These are phyloP conservation scores for Bombus impatiens DNA, from an alignment of 1,140 invertebrate species.

Conservation along the genomic window DNA sequence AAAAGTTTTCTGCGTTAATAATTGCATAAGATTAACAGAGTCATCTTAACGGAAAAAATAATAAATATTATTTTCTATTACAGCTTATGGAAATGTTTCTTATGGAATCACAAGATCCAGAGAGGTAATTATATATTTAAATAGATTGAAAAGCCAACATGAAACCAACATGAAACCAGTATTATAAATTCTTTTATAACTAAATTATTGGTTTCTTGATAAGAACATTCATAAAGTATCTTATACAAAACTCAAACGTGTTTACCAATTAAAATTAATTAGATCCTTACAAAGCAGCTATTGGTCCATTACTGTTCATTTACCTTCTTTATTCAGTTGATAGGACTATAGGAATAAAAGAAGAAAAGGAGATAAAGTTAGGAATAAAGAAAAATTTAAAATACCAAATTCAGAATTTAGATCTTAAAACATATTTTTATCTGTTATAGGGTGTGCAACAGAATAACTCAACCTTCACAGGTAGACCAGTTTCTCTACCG, in stretches of 20 bases:
- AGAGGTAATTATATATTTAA: slow-evolving; percentile 71
- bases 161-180: background rate
- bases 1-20: background rate
- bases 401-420: background rate
- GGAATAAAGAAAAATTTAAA: background rate
- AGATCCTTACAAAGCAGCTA: background rate
- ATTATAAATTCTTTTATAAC: background rate
- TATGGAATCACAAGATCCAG: slow-evolving; percentile 67
- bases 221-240: background rate
- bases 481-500: slow-evolving; percentile 79
- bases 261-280: background rate
- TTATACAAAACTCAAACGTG: background rate
- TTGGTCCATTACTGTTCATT: background rate
- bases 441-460: slow-evolving; percentile 70
- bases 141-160: background rate
- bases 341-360: background rate
- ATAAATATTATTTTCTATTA: slow-evolving; percentile 64
- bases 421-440: background rate
- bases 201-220: background rate
- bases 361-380: background rate
- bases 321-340: background rate
- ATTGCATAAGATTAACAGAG: background rate
- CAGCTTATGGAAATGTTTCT: slow-evolving; percentile 79
- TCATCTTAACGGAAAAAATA: background rate
- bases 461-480: slow-evolving; percentile 75